Conservation (phyloP, 2,797 vertebrate genomes). For the Limnodromus scolopaceus region DNA sequence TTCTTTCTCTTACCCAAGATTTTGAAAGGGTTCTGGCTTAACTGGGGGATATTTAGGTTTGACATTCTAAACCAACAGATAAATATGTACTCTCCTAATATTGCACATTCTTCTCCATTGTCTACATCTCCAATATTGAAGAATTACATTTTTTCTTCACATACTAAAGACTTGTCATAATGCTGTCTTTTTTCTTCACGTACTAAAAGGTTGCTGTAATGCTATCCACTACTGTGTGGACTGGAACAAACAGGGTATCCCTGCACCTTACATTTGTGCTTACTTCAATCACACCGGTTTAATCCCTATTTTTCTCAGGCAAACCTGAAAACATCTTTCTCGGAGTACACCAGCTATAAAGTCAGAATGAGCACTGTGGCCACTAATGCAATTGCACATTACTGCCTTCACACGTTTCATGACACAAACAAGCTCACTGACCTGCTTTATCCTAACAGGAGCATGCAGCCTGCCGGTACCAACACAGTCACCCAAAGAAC, state of each 20-base stretch:
- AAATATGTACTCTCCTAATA: neutral
- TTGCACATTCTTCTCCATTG: neutral
- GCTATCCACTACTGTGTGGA: neutral
- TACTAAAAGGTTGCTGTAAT: neutral
- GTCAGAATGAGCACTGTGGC: neutral
- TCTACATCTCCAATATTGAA: neutral
- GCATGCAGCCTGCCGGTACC: neutral
- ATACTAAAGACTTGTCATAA: neutral
- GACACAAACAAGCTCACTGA: neutral
- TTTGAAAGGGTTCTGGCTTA: neutral
- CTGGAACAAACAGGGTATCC: neutral
- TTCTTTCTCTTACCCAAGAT: neutral
- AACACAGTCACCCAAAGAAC: neutral
- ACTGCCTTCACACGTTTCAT: neutral
- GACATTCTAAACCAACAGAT: neutral
- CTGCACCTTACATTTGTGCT: neutral
- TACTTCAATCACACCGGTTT: neutral
- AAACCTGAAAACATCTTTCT: neutral
- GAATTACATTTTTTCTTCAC: neutral
- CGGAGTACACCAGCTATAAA: neutral
- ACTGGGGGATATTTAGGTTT: neutral
- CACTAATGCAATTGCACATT: neutral
- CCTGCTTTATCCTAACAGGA: neutral
- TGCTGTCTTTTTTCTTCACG: neutral
- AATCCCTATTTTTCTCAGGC: neutral